Evolutionary conservation across 2,113 vertebrate species (phyloP), one percentile per base, ranked within the genome.

Genomic region (Hippocampus barbouri): DNA sequence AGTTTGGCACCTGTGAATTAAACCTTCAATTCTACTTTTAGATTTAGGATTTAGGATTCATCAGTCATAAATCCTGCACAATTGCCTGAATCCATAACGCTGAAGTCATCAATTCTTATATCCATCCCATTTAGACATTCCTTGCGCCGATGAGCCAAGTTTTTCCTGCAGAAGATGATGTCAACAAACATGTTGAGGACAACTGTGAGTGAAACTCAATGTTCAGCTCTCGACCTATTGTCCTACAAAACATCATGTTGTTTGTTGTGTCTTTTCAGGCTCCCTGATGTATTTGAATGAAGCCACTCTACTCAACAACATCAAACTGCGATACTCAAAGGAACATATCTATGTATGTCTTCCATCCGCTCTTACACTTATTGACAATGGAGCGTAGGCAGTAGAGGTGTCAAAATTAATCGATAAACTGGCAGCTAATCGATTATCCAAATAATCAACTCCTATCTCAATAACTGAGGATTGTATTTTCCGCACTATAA

Each of bases 221-320:
- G 30, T 40, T 41, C 53, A 66, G 21, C 23, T 14, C 21, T 54
- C 1, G 11, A 21, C 1, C 14, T n/a, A 12, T 15, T 57, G 8
- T 45, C 0, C 53, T 53, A 20, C 30, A 25, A 27, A 41, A 25
- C 47, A 27, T 59, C n/a, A 1, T 10, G 8, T 1, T 57, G 0
- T 66, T 62, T 54, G 78, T 59, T 82, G 43, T 73, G 25, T 64
- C 69, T 82, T 71, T 85, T 62, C 80, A 99, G 97, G 97, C 92
- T 96, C 96, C 59, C 89, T 99, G 27, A 99, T 99, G 97, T 99
- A 99, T 91, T 92, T 99, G 87, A 99, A 99, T 85, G 98, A 99
- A 93, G 98, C 96, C 69, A 99, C 98, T 21, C 95, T 99, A n/a
- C 95, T 99, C 72, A 97, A 99, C 87, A 99, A 99, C 76, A 90